Evolutionary conservation across 1,140 invertebrate species (phyloP).

Genomic region (Cherax quadricarinatus): DNA sequence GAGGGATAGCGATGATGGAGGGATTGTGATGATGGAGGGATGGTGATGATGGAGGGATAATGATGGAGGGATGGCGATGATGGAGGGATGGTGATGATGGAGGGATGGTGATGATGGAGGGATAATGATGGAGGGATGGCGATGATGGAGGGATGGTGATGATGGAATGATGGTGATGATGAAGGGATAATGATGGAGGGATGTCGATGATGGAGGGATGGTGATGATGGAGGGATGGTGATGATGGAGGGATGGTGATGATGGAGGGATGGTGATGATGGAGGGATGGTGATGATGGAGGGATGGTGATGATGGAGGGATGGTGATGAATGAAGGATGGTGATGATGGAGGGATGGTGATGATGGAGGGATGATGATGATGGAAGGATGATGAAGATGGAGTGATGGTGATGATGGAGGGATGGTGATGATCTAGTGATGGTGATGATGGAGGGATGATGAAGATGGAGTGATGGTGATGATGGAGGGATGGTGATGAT

Average conservation of each 20-base stretch:
- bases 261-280: background rate
- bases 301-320: background rate
- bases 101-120: background rate
- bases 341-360: too few relatives aligned
- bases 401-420: background rate
- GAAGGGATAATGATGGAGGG: background rate
- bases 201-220: background rate
- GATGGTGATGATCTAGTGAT: background rate
- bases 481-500: background rate
- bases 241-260: background rate
- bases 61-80: background rate
- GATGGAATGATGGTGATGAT: background rate
- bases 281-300: background rate
- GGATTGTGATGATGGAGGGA: background rate
- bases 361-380: background rate
- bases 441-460: background rate
- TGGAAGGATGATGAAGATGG: background rate
- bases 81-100: background rate
- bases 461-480: background rate
- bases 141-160: background rate
- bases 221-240: background rate
- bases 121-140: background rate
- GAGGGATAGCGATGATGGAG: background rate
- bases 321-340: background rate
- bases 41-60: too few relatives aligned